Base-by-base conservation (phyloP, 2,888 invertebrate genomes). In the Germaria angustata region DNA sequence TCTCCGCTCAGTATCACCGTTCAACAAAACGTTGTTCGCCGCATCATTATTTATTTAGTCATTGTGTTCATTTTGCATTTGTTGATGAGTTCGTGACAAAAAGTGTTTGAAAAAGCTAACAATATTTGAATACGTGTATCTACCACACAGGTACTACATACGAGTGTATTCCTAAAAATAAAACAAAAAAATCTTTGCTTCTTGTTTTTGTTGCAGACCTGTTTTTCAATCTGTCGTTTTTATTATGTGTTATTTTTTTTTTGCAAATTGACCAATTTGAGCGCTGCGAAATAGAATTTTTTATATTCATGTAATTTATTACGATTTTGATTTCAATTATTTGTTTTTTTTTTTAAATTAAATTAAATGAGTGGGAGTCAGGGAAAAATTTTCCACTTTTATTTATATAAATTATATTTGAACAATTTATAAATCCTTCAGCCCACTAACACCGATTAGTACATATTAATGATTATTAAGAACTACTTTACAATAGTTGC, bases 31-130 rank as follows among this genome's bases (percentile, higher is more conserved):
- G 11, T 51, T 41, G 13, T 61, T 59, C 57, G 72, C 81, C 81
- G 72, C 84, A 69, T 65, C 85, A 87, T 86, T 87, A 87, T 87
- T 87, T 87, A 87, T 88, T 87, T 86, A 86, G 85, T 63, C 65
- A 20, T 66, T 44, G 71, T 79, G 59, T 66, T 61, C 53, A 68
- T 81, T 84, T 77, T 84, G 78, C 83, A 84, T 86, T 86, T 86
- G 86, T 84, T 87, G 84, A 87, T 86, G 85, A 86, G 85, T 87
- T 89, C 89, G 90, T 90, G 89, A 89, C 89, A 88, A 89, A 89
- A 89, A 88, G 87, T 89, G 89, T 89, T 89, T 89, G 88, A 89
- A 28, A 77, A 89, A 88, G 87, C 87, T 89, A 89, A 90, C 88
- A 88, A 87, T 57, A 28, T 76, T 86, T 65, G n/a, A n/a, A n/a